phyloP scores from a whole-genome alignment of 2,888 invertebrate species.

The Bruchidius siliquastri region DNA sequence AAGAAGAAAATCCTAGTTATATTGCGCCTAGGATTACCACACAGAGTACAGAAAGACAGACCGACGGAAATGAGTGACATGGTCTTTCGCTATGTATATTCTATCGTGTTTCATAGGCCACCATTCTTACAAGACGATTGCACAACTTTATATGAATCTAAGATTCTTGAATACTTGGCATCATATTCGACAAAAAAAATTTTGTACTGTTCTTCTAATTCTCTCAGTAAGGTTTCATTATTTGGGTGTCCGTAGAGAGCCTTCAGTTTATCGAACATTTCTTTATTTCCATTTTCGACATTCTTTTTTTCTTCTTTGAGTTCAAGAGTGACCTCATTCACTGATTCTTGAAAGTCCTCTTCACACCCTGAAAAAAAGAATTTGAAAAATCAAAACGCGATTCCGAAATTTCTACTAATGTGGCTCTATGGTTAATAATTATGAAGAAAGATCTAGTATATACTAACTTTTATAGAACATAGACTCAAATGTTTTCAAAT shows the following conservation, averaged over 20 bases:
- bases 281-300: conserved; percentile 13
- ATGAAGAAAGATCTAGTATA: neutral
- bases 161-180: conserved; percentile 6
- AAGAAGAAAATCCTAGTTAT: too few relatives aligned
- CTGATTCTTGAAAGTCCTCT: conserved; percentile 6
- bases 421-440: too few relatives aligned
- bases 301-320: conserved; percentile 13
- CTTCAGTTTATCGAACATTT: conserved; percentile 32
- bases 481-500: conserved; percentile 8
- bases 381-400: neutral
- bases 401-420: too few relatives aligned
- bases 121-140: too few relatives aligned
- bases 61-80: too few relatives aligned
- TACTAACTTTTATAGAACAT: conserved; percentile 5
- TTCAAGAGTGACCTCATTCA: conserved; percentile 7
- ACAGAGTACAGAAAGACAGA: too few relatives aligned
- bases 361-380: neutral
- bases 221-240: conserved; percentile 28
- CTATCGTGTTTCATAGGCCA: too few relatives aligned
- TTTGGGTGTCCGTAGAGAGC: conserved; percentile 36
- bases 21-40: too few relatives aligned
- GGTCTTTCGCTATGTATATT: too few relatives aligned
- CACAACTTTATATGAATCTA: conserved; percentile 10
- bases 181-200: neutral
- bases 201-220: conserved; percentile 25